Evolutionary conservation across 1,140 invertebrate genomes (phyloP), one percentile per base, ranked within the genome.

Genomic region (Chrysomallon squamiferum): DNA sequence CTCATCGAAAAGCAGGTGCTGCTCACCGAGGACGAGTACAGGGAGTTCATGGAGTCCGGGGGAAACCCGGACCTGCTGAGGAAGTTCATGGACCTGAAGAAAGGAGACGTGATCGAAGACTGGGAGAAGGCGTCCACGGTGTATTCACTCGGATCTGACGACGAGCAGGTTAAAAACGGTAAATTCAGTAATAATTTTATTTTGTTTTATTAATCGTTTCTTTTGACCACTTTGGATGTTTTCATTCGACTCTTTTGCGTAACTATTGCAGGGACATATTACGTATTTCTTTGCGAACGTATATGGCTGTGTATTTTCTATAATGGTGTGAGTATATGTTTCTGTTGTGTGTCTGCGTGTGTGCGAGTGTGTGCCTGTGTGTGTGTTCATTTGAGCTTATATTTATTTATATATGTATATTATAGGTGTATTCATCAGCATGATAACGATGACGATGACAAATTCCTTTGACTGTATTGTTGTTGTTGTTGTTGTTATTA

Each of bases 41-140:
- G 69, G 50, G 71, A 75, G 49, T 85, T 85, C 60, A 62, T 74
- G 62, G 79, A 74, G 29, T 73, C 75, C 4, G 82, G 82, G 0
- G 82, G 83, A 13, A 75, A 85, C 59, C 73, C 79, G 1, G 75
- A 82, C 15, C 81, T 81, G 66, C 67, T 85, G 11, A 84, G 84
- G 69, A 79, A 78, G 63, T 84, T 78, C 62, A 74, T 84, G 13
- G 68, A 78, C 18, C 61, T 84, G 20, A 77, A 77, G 18, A 73
- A 78, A 60, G 83, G 82, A 18, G 84, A 84, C 56, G 73, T 68
- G 6, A 82, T 84, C 56, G 84, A 85, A 54, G 71, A 76, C 38
- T 84, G 82, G 82, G 81, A 85, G 66, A 85, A 84, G 47, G 80
- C 79, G 0, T 83, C 81, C 1, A 83, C 83, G 2, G 81, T 85